Conservation (phyloP, 92 coral and sea anemone genomes). For the Virgularia gustaviana region DNA sequence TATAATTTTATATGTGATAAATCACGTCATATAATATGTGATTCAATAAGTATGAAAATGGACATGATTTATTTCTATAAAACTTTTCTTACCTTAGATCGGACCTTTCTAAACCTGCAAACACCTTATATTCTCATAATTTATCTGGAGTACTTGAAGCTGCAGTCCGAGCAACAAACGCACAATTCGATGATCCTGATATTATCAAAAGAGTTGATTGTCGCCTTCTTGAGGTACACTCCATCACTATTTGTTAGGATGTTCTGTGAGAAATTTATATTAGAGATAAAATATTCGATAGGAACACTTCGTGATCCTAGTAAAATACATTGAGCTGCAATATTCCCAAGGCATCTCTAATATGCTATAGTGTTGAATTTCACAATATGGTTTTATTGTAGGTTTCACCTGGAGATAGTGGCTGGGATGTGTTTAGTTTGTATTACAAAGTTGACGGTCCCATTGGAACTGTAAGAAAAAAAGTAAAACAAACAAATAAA, state of each 20-base stretch:
- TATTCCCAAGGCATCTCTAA: too few relatives aligned
- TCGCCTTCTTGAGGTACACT: constrained; percentile 78
- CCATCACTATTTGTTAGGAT: background rate
- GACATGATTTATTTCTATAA: background rate
- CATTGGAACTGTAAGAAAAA: constrained; percentile 81
- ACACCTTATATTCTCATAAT: constrained; percentile 94
- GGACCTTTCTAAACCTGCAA: constrained; percentile 91
- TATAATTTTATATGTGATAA: too few relatives aligned
- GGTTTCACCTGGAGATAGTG: constrained; percentile 98
- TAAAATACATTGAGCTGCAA: too few relatives aligned
- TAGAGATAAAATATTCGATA: too few relatives aligned
- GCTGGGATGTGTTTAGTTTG: constrained; percentile 98
- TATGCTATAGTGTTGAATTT: too few relatives aligned
- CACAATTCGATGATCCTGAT: constrained; percentile 94
- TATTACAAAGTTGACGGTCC: constrained; percentile 99
- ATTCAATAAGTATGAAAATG: too few relatives aligned
- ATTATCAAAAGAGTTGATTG: constrained; percentile 91
- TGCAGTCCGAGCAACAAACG: constrained; percentile 96
- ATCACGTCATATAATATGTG: too few relatives aligned
- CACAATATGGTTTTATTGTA: too few relatives aligned
- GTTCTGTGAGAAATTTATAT: background rate
- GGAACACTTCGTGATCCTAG: too few relatives aligned
- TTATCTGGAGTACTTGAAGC: constrained; percentile 91
- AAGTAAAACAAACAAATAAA: too few relatives aligned
- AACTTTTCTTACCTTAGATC: constrained; percentile 56